These are phyloP conservation scores for Octomys mimax DNA, from an alignment of 2,797 vertebrate species.

Conservation along the genomic window DNA sequence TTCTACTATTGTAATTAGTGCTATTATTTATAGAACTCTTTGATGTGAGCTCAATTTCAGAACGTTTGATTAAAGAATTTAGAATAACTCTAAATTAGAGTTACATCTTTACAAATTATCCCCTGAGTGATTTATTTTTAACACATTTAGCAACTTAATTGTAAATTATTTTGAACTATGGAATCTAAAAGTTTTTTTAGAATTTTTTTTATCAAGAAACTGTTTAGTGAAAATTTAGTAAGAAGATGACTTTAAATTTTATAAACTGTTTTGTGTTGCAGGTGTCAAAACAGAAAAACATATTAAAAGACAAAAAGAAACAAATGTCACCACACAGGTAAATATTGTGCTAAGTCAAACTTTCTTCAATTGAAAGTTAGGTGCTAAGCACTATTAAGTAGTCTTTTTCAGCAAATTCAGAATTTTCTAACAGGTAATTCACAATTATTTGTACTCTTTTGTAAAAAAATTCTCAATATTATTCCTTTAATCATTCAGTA, in stretches of 20 bases:
- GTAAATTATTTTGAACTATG: slow-evolving; percentile 30
- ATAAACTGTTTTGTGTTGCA: slow-evolving; percentile 75
- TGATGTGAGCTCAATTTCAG: slow-evolving; percentile 49
- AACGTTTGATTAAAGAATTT: slow-evolving; percentile 61
- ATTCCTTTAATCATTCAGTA: slow-evolving; percentile 45
- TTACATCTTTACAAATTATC: slow-evolving; percentile 53
- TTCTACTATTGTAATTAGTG: slow-evolving; percentile 24
- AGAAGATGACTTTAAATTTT: slow-evolving; percentile 59
- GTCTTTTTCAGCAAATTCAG: background rate
- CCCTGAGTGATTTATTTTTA: slow-evolving; percentile 51
- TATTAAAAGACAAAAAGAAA: slow-evolving; percentile 74
- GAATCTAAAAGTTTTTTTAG: background rate
- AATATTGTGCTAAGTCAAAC: slow-evolving; percentile 66
- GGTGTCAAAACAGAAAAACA: slow-evolving; percentile 80
- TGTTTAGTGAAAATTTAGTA: slow-evolving; percentile 13
- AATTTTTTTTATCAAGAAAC: slow-evolving; percentile 20
- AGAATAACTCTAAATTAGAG: slow-evolving; percentile 20
- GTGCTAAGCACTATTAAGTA: background rate
- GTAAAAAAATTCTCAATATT: background rate
- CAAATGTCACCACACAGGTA: slow-evolving; percentile 84
- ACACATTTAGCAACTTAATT: slow-evolving; percentile 21
- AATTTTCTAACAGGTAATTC: slow-evolving; percentile 31
- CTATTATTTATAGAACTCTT: slow-evolving; percentile 40
- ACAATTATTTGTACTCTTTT: background rate
- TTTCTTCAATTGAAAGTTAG: slow-evolving; percentile 48